These are phyloP conservation scores for Desmophyllum pertusum DNA, from an alignment of 92 coral and sea anemone genomes.

Conservation along the genomic window DNA sequence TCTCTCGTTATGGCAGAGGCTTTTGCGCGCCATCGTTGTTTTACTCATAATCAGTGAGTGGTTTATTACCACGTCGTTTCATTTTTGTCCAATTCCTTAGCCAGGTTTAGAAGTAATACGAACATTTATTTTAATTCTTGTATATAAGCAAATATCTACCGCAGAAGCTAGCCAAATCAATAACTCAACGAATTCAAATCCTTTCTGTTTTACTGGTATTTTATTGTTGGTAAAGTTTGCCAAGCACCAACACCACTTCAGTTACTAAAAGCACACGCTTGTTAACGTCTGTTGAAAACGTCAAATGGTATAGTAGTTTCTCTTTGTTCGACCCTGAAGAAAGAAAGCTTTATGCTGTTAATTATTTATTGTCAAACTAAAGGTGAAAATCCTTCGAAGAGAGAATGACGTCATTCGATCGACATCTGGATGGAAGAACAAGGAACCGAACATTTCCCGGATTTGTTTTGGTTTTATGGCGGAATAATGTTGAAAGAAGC, in stretches of 20 bases:
- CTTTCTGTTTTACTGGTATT: background rate
- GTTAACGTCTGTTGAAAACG: background rate
- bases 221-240: constrained; percentile 23
- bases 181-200: background rate
- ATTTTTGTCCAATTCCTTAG: background rate
- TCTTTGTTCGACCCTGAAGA: constrained; percentile 15
- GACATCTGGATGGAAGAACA: constrained; percentile 7
- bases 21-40: too few relatives aligned
- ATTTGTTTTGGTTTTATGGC: background rate
- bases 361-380: constrained; percentile 13
- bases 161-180: background rate
- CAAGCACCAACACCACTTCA: background rate
- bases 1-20: too few relatives aligned
- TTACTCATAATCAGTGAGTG: background rate
- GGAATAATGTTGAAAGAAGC: background rate
- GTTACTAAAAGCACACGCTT: too few relatives aligned
- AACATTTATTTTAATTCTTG: too few relatives aligned
- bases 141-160: too few relatives aligned
- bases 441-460: background rate
- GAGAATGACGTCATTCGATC: constrained; percentile 20
- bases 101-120: background rate
- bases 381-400: background rate
- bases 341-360: background rate
- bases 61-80: background rate
- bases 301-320: constrained; percentile 24